Base-by-base conservation (phyloP, 2,888 invertebrate genomes). In the Aphodius sticticus region DNA sequence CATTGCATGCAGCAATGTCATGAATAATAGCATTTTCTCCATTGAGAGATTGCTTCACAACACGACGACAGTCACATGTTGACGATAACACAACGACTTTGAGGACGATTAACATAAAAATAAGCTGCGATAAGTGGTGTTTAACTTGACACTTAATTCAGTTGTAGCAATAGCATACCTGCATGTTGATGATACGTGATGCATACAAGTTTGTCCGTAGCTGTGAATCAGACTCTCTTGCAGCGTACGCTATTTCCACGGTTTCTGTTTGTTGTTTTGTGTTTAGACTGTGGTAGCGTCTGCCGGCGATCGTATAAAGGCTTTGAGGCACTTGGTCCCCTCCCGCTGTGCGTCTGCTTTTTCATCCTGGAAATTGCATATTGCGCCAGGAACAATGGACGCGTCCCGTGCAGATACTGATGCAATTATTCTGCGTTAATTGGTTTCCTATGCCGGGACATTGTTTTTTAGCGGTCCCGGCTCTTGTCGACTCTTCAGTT, bases 311-410 rank as follows among this genome's bases (percentile, higher is more conserved):
- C 12, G 53, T 5, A 12, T 7, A 53, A 12, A 7, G 53, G 53
- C 53, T 53, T 53, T 53, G 26, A 26, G 26, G 53, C 53, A 53
- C 53, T 53, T 53, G 53, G 1, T 53, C 53, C 12, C 53, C 6
- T 12, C 53, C 53, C 12, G 53, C 53, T 53, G 53, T 53, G 53
- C 53, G 53, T 53, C 53, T 53, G 53, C 53, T 53, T 53, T 53
- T 53, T 53, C 53, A 12, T 9, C 53, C 53, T 53, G 53, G 53
- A 53, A 53, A 53, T 53, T 53, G 53, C 53, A 53, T 53, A 53
- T 53, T 53, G 53, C 53, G 53, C 53, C 53, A 53, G 53, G 53
- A 53, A 53, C 53, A 53, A 53, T 53, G 53, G 53, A 53, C 53
- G 12, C 53, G 53, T 53, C 53, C 53, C 53, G 53, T 53, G 53